These are phyloP conservation scores for Gymnogyps californianus DNA, from an alignment of 2,113 vertebrate species.

Conservation along the genomic window DNA sequence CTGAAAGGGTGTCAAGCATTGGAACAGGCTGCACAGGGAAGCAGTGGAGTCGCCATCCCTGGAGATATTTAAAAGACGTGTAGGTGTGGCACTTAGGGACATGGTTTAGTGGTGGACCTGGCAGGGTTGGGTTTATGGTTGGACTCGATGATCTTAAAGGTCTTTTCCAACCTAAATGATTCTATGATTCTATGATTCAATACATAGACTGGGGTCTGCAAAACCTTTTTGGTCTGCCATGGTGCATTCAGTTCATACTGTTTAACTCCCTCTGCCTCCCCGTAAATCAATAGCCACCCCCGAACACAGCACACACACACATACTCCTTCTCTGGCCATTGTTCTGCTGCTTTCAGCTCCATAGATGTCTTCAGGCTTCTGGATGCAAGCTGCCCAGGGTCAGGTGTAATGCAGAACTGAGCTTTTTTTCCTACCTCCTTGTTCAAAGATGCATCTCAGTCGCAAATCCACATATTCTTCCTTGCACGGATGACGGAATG, in stretches of 20 bases:
- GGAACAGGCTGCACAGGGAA: neutral
- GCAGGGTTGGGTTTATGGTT: neutral
- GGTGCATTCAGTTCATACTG: neutral
- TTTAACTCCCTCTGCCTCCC: neutral
- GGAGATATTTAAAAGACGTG: neutral
- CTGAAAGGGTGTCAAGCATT: neutral
- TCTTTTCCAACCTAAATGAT: neutral
- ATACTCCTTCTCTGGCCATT: neutral
- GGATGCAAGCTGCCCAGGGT: neutral
- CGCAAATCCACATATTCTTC: neutral
- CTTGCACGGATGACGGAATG: neutral
- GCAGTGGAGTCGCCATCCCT: neutral
- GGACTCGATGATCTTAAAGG: too few species aligned
- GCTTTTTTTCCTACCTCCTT: neutral
- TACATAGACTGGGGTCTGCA: neutral
- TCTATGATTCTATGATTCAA: neutral
- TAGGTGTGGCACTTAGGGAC: neutral
- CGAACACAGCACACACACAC: too few species aligned
- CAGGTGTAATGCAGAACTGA: neutral
- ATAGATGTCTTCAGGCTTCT: neutral
- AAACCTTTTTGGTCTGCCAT: neutral
- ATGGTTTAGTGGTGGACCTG: neutral
- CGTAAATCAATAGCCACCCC: neutral
- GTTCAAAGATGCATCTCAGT: neutral
- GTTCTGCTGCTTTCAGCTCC: neutral